Evolutionary conservation across 1,140 invertebrate genomes (phyloP).

Genomic region (Aricia agestis): DNA sequence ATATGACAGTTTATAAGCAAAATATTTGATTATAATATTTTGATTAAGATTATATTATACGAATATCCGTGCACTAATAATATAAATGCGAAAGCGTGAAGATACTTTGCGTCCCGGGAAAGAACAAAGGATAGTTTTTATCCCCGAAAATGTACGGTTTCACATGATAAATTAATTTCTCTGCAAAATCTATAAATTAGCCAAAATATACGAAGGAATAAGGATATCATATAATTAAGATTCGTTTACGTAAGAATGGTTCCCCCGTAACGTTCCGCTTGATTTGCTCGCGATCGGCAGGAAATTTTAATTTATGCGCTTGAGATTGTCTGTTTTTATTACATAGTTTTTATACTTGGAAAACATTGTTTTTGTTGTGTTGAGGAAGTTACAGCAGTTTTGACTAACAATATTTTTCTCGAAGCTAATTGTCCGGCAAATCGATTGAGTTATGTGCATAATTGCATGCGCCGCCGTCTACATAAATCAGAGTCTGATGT

Average conservation of each 20-base stretch:
- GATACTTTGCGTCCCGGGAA: no score
- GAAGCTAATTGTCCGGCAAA: constrained; percentile 24
- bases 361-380: constrained; percentile 57
- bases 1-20: no score
- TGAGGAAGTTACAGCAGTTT: constrained; percentile 48
- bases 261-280: constrained; percentile 63
- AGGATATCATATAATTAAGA: no score
- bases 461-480: background rate
- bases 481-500: background rate
- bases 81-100: no score
- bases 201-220: no score
- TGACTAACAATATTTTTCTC: constrained; percentile 31
- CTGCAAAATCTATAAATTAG: no score
- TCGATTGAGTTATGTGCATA: constrained; percentile 20
- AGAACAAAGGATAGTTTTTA: no score
- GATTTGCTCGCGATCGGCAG: constrained; percentile 60
- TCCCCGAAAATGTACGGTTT: no score
- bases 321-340: constrained; percentile 70
- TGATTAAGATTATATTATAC: no score
- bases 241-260: constrained; percentile 15
- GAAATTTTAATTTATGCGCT: constrained; percentile 74
- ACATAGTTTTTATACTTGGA: constrained; percentile 48
- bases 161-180: no score
- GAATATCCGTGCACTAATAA: no score
- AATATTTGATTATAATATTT: no score